Evolutionary conservation across 2,888 invertebrate species (phyloP).

Genomic region (Syritta pipiens): DNA sequence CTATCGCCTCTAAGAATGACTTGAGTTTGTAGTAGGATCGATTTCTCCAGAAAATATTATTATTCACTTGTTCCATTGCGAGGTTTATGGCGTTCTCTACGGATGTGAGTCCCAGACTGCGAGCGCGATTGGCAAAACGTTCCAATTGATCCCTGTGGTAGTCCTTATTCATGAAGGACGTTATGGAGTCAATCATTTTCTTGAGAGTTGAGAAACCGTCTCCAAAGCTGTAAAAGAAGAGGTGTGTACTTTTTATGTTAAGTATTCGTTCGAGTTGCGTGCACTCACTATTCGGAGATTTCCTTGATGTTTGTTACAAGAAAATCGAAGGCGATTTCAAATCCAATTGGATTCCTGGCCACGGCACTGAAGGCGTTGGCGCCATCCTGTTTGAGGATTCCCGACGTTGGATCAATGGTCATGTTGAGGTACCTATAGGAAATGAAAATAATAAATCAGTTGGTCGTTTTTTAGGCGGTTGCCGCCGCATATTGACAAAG

Average conservation of each 20-base stretch:
- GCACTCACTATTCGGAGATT: slow-evolving; percentile 78
- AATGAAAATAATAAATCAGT: too few relatives aligned
- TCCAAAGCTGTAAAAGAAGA: slow-evolving; percentile 79
- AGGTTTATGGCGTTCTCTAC: slow-evolving; percentile 76
- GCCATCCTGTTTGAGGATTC: slow-evolving; percentile 83
- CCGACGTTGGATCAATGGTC: slow-evolving; percentile 80
- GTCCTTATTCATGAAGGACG: slow-evolving; percentile 81
- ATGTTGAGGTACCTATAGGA: slow-evolving; percentile 80
- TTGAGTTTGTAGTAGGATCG: slow-evolving; percentile 78
- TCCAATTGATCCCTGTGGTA: slow-evolving; percentile 78
- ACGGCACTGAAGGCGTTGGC: slow-evolving; percentile 82
- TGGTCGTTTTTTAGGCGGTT: too few relatives aligned
- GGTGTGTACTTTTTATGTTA: background rate
- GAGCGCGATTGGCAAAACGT: slow-evolving; percentile 75
- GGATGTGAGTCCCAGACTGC: slow-evolving; percentile 75
- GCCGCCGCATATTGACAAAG: too few relatives aligned
- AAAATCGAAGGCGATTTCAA: slow-evolving; percentile 83
- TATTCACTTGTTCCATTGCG: slow-evolving; percentile 78
- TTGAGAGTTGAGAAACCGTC: slow-evolving; percentile 81
- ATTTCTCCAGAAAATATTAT: slow-evolving; percentile 78
- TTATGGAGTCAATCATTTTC: slow-evolving; percentile 81
- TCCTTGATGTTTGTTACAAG: slow-evolving; percentile 78
- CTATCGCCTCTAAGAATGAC: slow-evolving; percentile 76
- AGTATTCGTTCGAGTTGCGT: too few relatives aligned
- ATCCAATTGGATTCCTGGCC: slow-evolving; percentile 82